These are phyloP conservation scores for Xanthorhoe spadicearia DNA, from an alignment of 2,888 invertebrate species.

Conservation along the genomic window DNA sequence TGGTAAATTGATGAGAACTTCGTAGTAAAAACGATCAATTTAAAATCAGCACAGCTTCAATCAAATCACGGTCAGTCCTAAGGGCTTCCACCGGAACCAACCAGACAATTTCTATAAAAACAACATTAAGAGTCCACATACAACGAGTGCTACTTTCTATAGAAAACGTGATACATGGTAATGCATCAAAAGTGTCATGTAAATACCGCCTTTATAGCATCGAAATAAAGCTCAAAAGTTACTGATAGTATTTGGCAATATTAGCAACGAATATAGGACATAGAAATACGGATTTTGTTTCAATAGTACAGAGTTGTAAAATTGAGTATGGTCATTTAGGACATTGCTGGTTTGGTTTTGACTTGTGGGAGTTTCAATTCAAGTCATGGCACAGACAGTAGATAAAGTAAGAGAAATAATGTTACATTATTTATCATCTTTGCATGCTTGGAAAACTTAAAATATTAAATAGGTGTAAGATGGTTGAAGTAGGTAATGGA, in stretches of 20 bases:
- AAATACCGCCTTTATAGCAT: slow-evolving; percentile 26
- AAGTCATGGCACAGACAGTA: slow-evolving; percentile 22
- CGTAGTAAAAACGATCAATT: slow-evolving; percentile 30
- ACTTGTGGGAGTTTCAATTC: slow-evolving; percentile 43
- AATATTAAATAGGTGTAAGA: too few relatives aligned
- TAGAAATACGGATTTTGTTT: slow-evolving; percentile 24
- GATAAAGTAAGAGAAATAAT: not conserved
- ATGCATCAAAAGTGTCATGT: slow-evolving; percentile 54
- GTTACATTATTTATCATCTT: too few relatives aligned
- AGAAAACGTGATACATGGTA: slow-evolving; percentile 70
- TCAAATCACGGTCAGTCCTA: slow-evolving; percentile 50
- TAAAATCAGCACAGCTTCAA: slow-evolving; percentile 32
- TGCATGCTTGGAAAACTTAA: too few relatives aligned
- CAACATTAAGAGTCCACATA: slow-evolving; percentile 74
- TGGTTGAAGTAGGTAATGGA: too few relatives aligned
- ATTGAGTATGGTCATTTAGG: slow-evolving; percentile 18
- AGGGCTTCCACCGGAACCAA: slow-evolving; percentile 66
- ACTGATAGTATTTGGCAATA: slow-evolving; percentile 73
- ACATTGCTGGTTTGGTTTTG: slow-evolving; percentile 42
- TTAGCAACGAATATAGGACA: slow-evolving; percentile 44
- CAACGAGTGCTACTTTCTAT: slow-evolving; percentile 77
- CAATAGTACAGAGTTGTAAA: slow-evolving; percentile 21
- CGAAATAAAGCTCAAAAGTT: slow-evolving; percentile 21
- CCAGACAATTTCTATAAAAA: slow-evolving; percentile 67
- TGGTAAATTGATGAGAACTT: not conserved